These are phyloP conservation scores for Cuculus canorus DNA, from an alignment of 2,797 vertebrate genomes.

Conservation along the genomic window DNA sequence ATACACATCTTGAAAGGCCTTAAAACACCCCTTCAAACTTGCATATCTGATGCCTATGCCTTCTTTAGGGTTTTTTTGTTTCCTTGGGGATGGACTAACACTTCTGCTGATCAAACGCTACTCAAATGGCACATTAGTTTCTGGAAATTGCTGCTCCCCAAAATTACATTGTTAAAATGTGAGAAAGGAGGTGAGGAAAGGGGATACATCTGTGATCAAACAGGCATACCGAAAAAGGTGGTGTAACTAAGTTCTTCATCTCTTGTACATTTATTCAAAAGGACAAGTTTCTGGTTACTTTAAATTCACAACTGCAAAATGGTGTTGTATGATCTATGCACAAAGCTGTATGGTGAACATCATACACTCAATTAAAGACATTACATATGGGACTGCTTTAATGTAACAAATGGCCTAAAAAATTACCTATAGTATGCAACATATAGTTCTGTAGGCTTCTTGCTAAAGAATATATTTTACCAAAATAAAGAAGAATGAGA, in stretches of 20 bases:
- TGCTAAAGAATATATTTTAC: background rate
- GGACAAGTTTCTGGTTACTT: background rate
- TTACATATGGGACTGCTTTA: background rate
- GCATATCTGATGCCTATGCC: background rate
- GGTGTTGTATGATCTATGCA: background rate
- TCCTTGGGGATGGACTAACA: background rate
- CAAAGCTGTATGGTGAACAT: background rate
- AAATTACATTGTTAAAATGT: background rate
- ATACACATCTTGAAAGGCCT: background rate
- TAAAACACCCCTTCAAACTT: background rate
- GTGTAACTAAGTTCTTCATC: background rate
- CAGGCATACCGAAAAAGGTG: background rate
- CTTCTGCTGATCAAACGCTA: background rate
- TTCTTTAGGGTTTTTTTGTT: background rate
- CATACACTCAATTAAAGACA: background rate
- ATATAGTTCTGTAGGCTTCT: background rate
- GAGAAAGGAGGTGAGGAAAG: background rate
- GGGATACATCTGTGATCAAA: background rate
- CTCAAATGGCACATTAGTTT: background rate
- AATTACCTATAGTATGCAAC: background rate
- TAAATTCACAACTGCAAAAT: background rate
- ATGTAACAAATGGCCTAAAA: fast-evolving
- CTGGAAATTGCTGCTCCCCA: background rate
- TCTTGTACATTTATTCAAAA: background rate
- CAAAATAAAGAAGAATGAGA: background rate